Base-by-base conservation (phyloP, 2,797 vertebrate species). In the Tamandua tetradactyla region DNA sequence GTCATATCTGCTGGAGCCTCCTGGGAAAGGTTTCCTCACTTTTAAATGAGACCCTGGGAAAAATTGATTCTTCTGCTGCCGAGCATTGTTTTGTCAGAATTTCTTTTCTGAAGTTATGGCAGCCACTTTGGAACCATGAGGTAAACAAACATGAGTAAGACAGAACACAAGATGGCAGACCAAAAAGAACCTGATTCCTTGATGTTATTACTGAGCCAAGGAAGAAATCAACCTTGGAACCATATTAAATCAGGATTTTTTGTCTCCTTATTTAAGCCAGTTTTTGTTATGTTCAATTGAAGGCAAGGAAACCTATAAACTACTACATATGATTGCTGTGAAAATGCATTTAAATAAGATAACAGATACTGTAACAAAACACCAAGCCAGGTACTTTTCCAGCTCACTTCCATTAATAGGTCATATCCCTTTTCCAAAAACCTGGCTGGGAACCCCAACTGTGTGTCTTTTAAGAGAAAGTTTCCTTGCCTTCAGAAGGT, bases 181-280 rank as follows among this genome's bases (percentile, higher is more conserved):
- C 42, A 89, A 91, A 92, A 83, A 93, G 59, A 91, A 87, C 32
- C 13, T 87, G 15, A 0, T 92, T 92, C 61, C 42, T 37, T 93
- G 76, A 15, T 87, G 27, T 90, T 72, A 84, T 76, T 47, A 79
- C 2, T 61, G 14, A 89, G 25, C n/a, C 66, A 82, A 0, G 82
- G 9, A 91, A 88, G 72, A 87, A 87, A 75, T 52, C 55, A 94
- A 88, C 22, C 49, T 87, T 52, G 2, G 10, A 80, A 27, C 42
- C 85, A 85, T 14, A 87, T 57, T 91, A 85, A 96, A 79, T 89
- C 66, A 95, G 42, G 47, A 76, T 25, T 76, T 87, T 82, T 64
- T 93, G 15, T 75, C 83, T 89, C 52, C 66, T 87, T 86, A 94
- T 64, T 72, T 91, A 93, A 88, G 74, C 13, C 81, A 94, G 44